Conservation (phyloP, 1,140 invertebrate species). For the Tetraneura akinire region DNA sequence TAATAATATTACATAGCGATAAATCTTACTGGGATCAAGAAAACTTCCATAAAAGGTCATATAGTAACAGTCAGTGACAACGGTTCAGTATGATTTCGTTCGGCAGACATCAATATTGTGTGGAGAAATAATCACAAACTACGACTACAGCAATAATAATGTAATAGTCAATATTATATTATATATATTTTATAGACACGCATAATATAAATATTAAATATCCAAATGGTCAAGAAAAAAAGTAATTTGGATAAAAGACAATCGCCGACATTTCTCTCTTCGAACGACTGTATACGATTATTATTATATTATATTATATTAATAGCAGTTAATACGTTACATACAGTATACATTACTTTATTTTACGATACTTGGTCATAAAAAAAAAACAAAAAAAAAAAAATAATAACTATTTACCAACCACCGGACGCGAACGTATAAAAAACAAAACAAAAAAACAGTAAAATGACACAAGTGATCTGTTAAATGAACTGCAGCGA, state of each 20-base stretch:
- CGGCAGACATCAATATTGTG: background rate
- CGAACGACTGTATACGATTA: background rate
- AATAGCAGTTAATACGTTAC: background rate
- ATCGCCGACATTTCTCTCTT: background rate
- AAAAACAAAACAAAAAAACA: background rate
- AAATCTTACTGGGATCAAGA: conserved; percentile 18
- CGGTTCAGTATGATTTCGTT: conserved; percentile 36
- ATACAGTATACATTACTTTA: too few species aligned
- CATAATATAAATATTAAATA: too few species aligned
- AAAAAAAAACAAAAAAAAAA: too few species aligned
- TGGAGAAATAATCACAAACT: background rate
- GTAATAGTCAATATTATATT: too few species aligned
- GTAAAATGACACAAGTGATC: background rate
- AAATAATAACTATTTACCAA: background rate
- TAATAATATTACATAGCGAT: too few species aligned
- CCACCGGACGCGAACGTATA: background rate
- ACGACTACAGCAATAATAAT: background rate
- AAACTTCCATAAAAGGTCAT: conserved; percentile 36
- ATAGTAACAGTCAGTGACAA: conserved; percentile 4
- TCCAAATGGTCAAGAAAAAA: background rate
- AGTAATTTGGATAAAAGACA: conserved; percentile 3
- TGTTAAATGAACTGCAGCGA: conserved; percentile 8
- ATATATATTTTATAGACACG: background rate
- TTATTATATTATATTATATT: background rate
- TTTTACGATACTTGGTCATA: conserved; percentile 21